phyloP scores from a whole-genome alignment of 2,888 invertebrate genomes.

The Marasmarcha lunaedactyla region DNA sequence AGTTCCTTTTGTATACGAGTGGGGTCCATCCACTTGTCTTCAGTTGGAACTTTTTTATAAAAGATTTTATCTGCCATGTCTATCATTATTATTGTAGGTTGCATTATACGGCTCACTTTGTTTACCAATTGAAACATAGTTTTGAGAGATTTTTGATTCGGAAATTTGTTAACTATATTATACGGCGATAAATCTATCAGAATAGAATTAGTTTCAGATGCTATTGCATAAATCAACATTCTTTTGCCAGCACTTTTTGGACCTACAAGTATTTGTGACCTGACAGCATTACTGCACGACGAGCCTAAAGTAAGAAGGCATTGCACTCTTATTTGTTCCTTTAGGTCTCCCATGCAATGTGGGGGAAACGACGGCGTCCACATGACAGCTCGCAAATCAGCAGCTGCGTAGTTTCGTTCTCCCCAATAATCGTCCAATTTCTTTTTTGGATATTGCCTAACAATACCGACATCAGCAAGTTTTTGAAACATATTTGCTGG shows the following conservation, averaged over 20 bases:
- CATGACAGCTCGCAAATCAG: slow-evolving; percentile 48
- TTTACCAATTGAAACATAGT: slow-evolving; percentile 75
- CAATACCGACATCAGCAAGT: slow-evolving; percentile 77
- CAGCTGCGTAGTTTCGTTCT: slow-evolving; percentile 74
- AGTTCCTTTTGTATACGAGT: slow-evolving; percentile 77
- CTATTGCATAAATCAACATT: slow-evolving; percentile 78
- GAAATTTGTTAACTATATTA: slow-evolving; percentile 76
- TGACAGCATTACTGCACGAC: slow-evolving; percentile 41
- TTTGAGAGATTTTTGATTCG: slow-evolving; percentile 75
- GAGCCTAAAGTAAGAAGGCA: slow-evolving; percentile 72
- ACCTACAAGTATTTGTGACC: slow-evolving; percentile 78
- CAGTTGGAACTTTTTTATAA: slow-evolving; percentile 74
- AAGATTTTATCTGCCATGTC: slow-evolving; percentile 77
- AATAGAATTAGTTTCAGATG: slow-evolving; percentile 79
- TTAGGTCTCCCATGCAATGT: slow-evolving; percentile 71
- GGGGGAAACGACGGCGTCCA: slow-evolving; percentile 60
- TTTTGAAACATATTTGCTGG: slow-evolving; percentile 78
- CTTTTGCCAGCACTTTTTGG: slow-evolving; percentile 78
- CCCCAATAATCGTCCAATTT: slow-evolving; percentile 76
- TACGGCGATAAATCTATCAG: slow-evolving; percentile 81
- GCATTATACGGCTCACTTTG: slow-evolving; percentile 75
- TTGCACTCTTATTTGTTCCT: slow-evolving; percentile 69
- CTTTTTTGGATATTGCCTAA: slow-evolving; percentile 71
- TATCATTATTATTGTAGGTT: slow-evolving; percentile 80
- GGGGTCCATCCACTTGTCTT: slow-evolving; percentile 75